Percentiles rank a stretch among this genome's conserved stretches.
phyloP scores from a whole-genome alignment of 2,113 vertebrate species.

The Lipotes vexillifer region DNA sequence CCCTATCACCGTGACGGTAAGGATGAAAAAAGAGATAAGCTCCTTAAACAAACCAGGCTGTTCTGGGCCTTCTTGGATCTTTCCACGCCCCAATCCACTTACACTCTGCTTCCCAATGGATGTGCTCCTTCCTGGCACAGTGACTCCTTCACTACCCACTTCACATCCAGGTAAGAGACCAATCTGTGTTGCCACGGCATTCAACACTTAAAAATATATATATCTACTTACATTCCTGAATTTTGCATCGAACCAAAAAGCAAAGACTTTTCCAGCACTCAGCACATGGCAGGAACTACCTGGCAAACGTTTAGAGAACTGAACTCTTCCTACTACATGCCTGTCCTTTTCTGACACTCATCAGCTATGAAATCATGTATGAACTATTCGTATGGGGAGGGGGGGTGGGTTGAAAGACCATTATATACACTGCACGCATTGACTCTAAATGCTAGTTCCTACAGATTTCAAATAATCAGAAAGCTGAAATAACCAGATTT shows the following conservation, averaged over 20 bases:
- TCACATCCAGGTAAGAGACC: not conserved
- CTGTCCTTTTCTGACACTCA: not conserved
- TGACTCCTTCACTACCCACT: not conserved
- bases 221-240: not conserved
- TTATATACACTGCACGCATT: not conserved
- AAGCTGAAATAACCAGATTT: conserved; percentile 55
- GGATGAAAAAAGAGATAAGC: not conserved
- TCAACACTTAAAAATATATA: too few relatives aligned
- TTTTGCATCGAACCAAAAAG: not conserved
- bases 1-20: not conserved
- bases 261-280: not conserved
- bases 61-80: not conserved
- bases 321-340: not conserved
- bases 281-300: not conserved
- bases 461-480: conserved; percentile 48
- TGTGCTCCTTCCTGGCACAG: not conserved
- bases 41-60: not conserved
- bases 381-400: not conserved
- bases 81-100: not conserved
- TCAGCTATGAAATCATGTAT: not conserved
- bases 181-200: not conserved
- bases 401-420: not conserved
- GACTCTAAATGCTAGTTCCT: not conserved
- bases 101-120: not conserved
- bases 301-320: not conserved